A percentile compares a stretch with the other conserved stretches of the same genome.
These are phyloP conservation scores for Anguilla pacifica DNA, from an alignment of 2,797 vertebrate species.

Conservation along the genomic window DNA sequence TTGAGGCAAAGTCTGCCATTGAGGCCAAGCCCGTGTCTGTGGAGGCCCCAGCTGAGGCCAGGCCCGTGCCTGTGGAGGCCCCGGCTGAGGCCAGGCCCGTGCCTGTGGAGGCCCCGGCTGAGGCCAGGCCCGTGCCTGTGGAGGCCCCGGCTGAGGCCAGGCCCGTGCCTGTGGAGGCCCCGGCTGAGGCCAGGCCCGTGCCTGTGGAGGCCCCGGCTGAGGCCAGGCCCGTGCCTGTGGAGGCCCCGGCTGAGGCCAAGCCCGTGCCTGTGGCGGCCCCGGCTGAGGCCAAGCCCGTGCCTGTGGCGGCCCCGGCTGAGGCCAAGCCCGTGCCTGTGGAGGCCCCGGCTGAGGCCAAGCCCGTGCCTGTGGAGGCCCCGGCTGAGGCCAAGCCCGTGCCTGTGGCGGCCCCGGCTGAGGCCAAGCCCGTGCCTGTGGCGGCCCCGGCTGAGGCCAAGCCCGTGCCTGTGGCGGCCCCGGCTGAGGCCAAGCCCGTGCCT, in stretches of 20 bases:
- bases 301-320: neutral
- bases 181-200: constrained; percentile 43
- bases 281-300: constrained; percentile 28
- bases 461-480: neutral
- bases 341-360: constrained; percentile 35
- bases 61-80: neutral
- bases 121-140: constrained; percentile 31
- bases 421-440: neutral
- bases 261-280: neutral
- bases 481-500: constrained; percentile 28
- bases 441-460: neutral
- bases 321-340: constrained; percentile 33
- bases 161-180: constrained; percentile 33
- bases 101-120: neutral
- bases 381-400: constrained; percentile 11
- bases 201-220: neutral
- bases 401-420: constrained; percentile 29
- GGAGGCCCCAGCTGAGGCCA: constrained; percentile 30
- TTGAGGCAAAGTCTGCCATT: constrained; percentile 35
- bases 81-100: constrained; percentile 23
- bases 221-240: constrained; percentile 20
- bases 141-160: neutral
- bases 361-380: constrained; percentile 25
- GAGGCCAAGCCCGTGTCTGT: constrained; percentile 32
- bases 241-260: constrained; percentile 23